Evolutionary conservation across 2,797 vertebrate genomes (phyloP).

Genomic region (Mormyrops boulengeri): DNA sequence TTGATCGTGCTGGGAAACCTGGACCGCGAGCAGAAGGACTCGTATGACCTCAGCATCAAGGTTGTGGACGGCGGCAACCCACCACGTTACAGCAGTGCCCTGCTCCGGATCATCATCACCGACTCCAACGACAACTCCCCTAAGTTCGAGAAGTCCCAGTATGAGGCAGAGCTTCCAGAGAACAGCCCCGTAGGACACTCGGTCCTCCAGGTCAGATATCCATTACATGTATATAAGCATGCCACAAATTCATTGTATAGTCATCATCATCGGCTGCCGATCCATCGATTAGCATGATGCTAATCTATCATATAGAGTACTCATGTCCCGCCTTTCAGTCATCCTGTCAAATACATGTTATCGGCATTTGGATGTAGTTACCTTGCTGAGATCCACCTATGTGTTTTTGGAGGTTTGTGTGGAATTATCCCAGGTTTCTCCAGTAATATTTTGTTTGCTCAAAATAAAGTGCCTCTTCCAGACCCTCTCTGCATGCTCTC

Average conservation of each 20-base stretch:
- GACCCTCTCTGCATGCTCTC: background rate
- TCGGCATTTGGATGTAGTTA: background rate
- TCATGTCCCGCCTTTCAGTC: background rate
- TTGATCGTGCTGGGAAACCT: constrained; percentile 89
- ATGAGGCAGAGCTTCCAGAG: constrained; percentile 82
- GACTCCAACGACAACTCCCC: constrained; percentile 92
- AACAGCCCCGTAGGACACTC: constrained; percentile 92
- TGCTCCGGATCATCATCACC: constrained; percentile 84
- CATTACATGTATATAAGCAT: background rate
- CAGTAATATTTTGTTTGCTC: background rate
- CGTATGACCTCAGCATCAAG: constrained; percentile 90
- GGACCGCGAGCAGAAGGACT: constrained; percentile 89
- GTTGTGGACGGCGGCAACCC: constrained; percentile 87
- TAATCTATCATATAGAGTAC: background rate
- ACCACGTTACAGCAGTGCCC: constrained; percentile 78
- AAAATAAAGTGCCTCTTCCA: background rate
- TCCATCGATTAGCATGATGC: background rate
- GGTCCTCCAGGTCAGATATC: constrained; percentile 78
- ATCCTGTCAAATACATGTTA: background rate
- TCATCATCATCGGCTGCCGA: background rate
- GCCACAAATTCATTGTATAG: background rate
- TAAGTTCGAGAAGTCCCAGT: constrained; percentile 81
- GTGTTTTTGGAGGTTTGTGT: background rate
- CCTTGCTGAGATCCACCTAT: background rate
- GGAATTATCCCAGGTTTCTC: background rate